A percentile compares a stretch with the other conserved stretches of the same genome.
Evolutionary conservation across 2,113 vertebrate genomes (phyloP).

Genomic region (Dasypus novemcinctus): DNA sequence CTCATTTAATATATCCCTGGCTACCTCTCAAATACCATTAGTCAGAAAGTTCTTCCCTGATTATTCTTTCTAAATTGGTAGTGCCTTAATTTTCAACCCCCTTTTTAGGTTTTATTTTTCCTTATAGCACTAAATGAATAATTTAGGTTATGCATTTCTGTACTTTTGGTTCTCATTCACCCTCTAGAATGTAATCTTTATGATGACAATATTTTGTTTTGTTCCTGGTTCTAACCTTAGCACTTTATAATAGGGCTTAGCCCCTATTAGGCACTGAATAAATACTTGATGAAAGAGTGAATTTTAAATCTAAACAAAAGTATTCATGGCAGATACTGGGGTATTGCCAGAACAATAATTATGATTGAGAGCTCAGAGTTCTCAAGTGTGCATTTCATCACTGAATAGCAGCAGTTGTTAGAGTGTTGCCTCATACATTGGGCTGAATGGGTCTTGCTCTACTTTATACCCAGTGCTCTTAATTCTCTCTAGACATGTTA

Average conservation of each 20-base stretch:
- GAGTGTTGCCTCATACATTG: fast-evolving
- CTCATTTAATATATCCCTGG: fast-evolving
- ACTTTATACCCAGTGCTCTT: not conserved
- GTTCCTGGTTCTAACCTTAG: not conserved
- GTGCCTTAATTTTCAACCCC: not conserved
- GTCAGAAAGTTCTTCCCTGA: not conserved
- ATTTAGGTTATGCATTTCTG: not conserved
- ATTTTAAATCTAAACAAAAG: not conserved
- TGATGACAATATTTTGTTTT: not conserved
- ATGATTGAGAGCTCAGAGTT: not conserved
- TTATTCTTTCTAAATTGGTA: not conserved
- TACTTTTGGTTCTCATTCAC: not conserved
- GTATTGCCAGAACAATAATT: not conserved
- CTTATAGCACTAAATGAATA: not conserved
- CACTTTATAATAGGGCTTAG: not conserved
- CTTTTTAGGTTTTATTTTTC: not conserved
- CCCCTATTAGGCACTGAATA: not conserved
- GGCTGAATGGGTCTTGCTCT: not conserved
- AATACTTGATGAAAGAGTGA: not conserved
- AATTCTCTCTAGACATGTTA: not conserved
- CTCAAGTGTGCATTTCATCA: not conserved
- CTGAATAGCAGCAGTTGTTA: not conserved
- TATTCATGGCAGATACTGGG: not conserved
- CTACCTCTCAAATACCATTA: not conserved
- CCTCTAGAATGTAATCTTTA: not conserved